These are phyloP conservation scores for Acholoe squamosa DNA, from an alignment of 2,888 invertebrate genomes.

Conservation along the genomic window DNA sequence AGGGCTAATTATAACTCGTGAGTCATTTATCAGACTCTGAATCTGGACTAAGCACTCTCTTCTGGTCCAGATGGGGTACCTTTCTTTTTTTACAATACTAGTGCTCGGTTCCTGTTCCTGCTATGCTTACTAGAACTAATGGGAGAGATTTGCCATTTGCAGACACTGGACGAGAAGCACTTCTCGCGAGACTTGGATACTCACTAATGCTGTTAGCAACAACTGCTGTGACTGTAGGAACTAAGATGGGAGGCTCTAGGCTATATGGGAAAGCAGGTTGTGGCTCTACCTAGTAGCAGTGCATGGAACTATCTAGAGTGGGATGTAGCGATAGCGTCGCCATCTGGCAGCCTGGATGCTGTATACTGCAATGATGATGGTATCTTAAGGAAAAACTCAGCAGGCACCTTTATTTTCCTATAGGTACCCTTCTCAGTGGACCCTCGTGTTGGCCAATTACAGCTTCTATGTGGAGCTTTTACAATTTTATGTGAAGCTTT, in stretches of 20 bases:
- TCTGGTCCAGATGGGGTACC: too few relatives aligned
- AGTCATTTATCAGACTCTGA: not conserved
- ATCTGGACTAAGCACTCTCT: too few relatives aligned
- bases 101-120: not conserved
- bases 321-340: not conserved
- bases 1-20: not conserved
- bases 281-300: conserved; percentile 37
- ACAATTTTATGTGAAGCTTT: too few relatives aligned
- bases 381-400: not conserved
- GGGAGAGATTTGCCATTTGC: not conserved
- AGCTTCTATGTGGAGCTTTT: too few relatives aligned
- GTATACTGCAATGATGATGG: not conserved
- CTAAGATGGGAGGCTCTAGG: not conserved
- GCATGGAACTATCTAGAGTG: conserved; percentile 6
- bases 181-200: not conserved
- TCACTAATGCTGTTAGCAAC: not conserved
- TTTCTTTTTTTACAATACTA: too few relatives aligned
- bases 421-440: too few relatives aligned
- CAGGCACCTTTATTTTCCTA: too few relatives aligned
- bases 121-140: too few relatives aligned
- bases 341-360: not conserved
- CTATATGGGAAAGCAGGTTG: conserved; percentile 5
- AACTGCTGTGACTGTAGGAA: not conserved
- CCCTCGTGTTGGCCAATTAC: too few relatives aligned
- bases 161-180: not conserved